Conservation (phyloP, 2,888 invertebrate species). For the Platynereis dumerilii region DNA sequence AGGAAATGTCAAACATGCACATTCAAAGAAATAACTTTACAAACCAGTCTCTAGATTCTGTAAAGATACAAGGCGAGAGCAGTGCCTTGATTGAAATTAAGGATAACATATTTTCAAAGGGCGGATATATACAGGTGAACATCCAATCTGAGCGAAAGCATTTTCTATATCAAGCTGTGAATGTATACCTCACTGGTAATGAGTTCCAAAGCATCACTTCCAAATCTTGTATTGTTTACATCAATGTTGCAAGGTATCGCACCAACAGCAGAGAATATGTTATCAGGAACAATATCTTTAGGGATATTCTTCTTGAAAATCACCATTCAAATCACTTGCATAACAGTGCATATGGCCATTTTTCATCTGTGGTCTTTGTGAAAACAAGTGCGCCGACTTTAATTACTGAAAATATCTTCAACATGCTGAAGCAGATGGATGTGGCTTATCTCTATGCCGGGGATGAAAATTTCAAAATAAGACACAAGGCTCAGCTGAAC, state of each 20-base stretch:
- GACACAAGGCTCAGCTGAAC: background rate
- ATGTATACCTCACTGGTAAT: background rate
- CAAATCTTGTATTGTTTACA: background rate
- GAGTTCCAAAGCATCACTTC: background rate
- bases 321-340: background rate
- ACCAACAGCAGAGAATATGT: background rate
- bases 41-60: background rate
- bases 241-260: background rate
- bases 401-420: conserved; percentile 1
- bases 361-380: background rate
- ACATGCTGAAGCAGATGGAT: background rate
- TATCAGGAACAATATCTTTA: background rate
- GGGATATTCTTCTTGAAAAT: background rate
- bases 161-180: background rate
- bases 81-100: background rate
- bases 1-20: background rate
- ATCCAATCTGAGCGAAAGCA: background rate
- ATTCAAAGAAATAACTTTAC: background rate
- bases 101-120: background rate
- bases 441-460: background rate
- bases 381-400: background rate
- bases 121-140: background rate
- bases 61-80: background rate
- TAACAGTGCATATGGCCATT: background rate
- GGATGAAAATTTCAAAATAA: background rate